Percentiles rank a stretch among this genome's conserved stretches.
Evolutionary conservation across 2,888 invertebrate genomes (phyloP).

Genomic region (Yponomeuta malinellus): DNA sequence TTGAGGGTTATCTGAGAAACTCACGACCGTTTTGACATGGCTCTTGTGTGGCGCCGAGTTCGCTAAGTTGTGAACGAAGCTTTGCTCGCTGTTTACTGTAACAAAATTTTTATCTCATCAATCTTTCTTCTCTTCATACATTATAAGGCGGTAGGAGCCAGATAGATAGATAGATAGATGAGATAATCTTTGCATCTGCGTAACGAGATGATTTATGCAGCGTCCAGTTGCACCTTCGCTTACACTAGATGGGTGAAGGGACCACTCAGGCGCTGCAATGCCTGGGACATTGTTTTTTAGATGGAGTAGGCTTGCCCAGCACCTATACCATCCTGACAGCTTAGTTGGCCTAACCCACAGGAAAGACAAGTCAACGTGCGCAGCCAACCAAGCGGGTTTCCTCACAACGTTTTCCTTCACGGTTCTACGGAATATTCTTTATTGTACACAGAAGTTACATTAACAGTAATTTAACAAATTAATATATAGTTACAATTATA

Average conservation of each 20-base stretch:
- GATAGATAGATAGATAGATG: too few species aligned
- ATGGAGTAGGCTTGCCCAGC: too few species aligned
- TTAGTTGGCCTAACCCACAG: too few species aligned
- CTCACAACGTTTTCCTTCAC: too few species aligned
- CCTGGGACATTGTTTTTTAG: too few species aligned
- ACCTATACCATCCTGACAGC: too few species aligned
- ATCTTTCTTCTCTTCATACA: neutral
- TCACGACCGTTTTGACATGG: neutral
- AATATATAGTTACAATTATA: too few species aligned
- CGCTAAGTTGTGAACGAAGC: neutral
- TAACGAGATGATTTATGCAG: neutral
- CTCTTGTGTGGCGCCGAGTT: neutral
- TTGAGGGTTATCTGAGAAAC: neutral
- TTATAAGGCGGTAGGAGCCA: neutral
- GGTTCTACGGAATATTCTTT: too few species aligned
- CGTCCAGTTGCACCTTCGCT: neutral
- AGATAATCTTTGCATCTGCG: neutral
- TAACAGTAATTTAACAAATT: too few species aligned
- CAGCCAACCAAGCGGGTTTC: too few species aligned
- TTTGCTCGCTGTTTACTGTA: neutral
- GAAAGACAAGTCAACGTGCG: too few species aligned
- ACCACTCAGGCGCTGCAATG: neutral
- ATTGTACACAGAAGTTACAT: too few species aligned
- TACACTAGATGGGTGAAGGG: neutral
- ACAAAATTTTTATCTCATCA: neutral